Evolutionary conservation across 2,888 invertebrate genomes (phyloP), one percentile per base, ranked within the genome.

Genomic region (Eueremaeus valkanovi): DNA sequence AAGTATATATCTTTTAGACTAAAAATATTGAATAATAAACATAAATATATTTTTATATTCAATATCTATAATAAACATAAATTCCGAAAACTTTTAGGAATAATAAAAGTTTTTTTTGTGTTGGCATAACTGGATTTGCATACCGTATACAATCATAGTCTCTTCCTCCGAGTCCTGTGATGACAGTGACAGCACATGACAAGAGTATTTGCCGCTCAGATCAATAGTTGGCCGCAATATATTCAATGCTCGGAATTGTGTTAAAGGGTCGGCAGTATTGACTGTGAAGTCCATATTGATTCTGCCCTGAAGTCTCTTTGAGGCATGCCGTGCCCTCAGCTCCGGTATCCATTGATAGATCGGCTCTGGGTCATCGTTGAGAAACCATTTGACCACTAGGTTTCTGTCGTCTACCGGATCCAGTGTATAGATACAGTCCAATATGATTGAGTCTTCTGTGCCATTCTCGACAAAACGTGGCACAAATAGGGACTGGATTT

Each of bases 271-370:
- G 9, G 72, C 72, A 1, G 72, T 68, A n/a, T 76, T 45, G 0
- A 79, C 74, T 13, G 33, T 68, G 66, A 77, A 79, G 66, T 79
- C 76, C 45, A 74, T 51, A 74, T 78, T 77, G 21, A 80, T 75
- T 27, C 76, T 70, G 8, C 78, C 75, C 55, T 79, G 73, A 33
- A 78, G 78, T n/a, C 78, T 77, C n/a, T 78, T 77, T 0, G 80
- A 80, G 36, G 73, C 76, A 11, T 76, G 74, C 36, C 77, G 75
- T 8, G 75, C 70, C 61, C 78, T 72, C 3, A 78, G 70, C 29
- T 79, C 79, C 6, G 79, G 79, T 29, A 80, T 80, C 80, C 80
- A 80, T 66, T 80, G 80, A 75, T 80, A 80, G 13, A 80, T 79
- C 6, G 80, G 79, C 33, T 79, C 77, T 0, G 80, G 79, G 49